Conservation (phyloP, 2,113 vertebrate species). For the Bufo bufo region DNA sequence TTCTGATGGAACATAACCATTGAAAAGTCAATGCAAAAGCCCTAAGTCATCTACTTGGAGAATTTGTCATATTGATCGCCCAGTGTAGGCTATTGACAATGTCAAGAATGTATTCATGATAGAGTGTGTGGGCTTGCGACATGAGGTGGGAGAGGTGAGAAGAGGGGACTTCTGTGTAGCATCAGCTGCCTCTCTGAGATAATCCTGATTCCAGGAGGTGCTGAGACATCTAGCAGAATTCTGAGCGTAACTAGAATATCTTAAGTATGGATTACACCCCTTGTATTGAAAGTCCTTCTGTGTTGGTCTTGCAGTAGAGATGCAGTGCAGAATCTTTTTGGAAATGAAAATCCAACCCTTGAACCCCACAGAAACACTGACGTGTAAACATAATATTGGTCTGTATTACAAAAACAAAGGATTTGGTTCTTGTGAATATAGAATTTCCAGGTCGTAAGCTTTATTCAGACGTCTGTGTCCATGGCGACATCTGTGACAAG, state of each 20-base stretch:
- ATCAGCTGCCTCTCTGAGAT: slow-evolving; percentile 47
- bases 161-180: slow-evolving; percentile 41
- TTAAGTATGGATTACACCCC: slow-evolving; percentile 30
- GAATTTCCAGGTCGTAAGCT: neutral
- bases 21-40: too few species aligned
- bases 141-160: slow-evolving; percentile 39
- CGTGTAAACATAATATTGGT: neutral
- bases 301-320: neutral
- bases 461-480: too few species aligned
- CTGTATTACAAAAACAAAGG: neutral
- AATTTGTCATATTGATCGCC: slow-evolving; percentile 8
- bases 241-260: slow-evolving; percentile 43
- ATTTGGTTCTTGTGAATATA: neutral
- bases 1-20: too few species aligned
- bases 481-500: too few species aligned
- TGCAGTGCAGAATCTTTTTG: neutral
- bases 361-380: neutral
- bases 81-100: neutral
- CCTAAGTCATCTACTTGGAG: neutral
- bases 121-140: neutral
- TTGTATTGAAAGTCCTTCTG: neutral
- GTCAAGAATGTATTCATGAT: slow-evolving; percentile 14
- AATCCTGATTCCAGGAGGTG: slow-evolving; percentile 52
- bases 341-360: neutral
- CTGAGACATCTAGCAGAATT: slow-evolving; percentile 45